Evolutionary conservation across 2,888 invertebrate genomes (phyloP), one percentile per base, ranked within the genome.

Genomic region (Actias luna): DNA sequence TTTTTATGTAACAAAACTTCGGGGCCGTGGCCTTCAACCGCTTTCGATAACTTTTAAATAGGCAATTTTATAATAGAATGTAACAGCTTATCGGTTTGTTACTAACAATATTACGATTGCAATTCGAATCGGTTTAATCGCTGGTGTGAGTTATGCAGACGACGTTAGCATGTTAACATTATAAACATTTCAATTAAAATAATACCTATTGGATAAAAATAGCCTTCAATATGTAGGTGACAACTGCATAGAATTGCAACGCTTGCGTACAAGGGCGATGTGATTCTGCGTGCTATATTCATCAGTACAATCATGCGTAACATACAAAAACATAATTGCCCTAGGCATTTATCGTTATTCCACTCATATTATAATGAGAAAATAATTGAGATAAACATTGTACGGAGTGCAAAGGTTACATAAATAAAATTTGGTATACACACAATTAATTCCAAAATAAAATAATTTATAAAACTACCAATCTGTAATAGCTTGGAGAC

Each of bases 221-320:
- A 55, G 77, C 88, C 87, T 88, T 87, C 82, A 65, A 31, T 76
- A 79, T 79, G 78, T 83, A 80, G 84, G 85, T 80, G 83, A 85
- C 82, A 83, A 22, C 5, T 58, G 46, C 22, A 31, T 62, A 58
- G 16, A 59, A 63, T 59, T 55, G 36, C 52, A 57, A 39, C 18
- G 55, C 12, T 42, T 8, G 14, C 10, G 36, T 18, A 14, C 14
- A 57, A 18, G 36, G 36, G 36, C n/a, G 10, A 39, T 27, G 35
- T 35, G 22, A 27, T 10, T 31, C 22, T 35, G 3, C 27, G n/a
- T 52, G 52, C 27, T 42, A 4, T 10, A 22, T 29, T 7, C 55
- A 29, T n/a, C 55, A 16, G 16, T 29, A 55, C 29, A 18, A 29
- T 16, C 55, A n/a, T 29, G 55, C 55, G 55, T 29, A 55, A 29